Evolutionary conservation across 2,888 invertebrate genomes (phyloP), one percentile per base, ranked within the genome.

Genomic region (Helicoverpa assulta): DNA sequence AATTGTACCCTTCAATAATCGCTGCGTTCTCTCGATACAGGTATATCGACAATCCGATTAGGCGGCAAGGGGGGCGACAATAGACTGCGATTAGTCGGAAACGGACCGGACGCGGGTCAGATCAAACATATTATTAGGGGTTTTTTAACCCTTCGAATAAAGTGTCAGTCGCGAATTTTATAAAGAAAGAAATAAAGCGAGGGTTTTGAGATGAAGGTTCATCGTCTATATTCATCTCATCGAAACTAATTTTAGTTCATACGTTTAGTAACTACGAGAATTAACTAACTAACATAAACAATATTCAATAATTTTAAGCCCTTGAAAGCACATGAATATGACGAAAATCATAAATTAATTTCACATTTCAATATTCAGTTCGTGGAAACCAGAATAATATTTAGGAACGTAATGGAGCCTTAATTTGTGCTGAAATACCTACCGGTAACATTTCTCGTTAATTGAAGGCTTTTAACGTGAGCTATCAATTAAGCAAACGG

Each of bases 1-100:
- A 70, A 70, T 65, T 62, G 50, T 59, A 62, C 62, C 64, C 55
- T 70, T 66, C 56, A 63, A 81, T 80, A 76, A 80, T 75, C 73
- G 71, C 56, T 29, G 54, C 69, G 73, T 81, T 81, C 76, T 77
- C 61, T 75, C 78, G 72, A 77, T 74, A 76, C 83, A 80, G 82
- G 79, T 83, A 85, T 83, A 83, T 78, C 81, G 74, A 70, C 74
- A 86, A 90, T 88, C 88, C 87, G 88, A 88, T 90, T 88, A 88
- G 80, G 81, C 84, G 71, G 65, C 54, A 85, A 85, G 78, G 80
- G 80, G 86, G 78, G 85, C 85, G 86, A 77, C 86, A 86, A 89
- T 88, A 85, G 83, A 69, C 81, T 66, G 61, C 78, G 79, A 85
- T 86, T 86, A 85, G 70, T 67, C 19, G 53, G 60, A 57, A 53